Evolutionary conservation across 2,113 vertebrate species (phyloP).

Genomic region (Oryzias curvinotus): DNA sequence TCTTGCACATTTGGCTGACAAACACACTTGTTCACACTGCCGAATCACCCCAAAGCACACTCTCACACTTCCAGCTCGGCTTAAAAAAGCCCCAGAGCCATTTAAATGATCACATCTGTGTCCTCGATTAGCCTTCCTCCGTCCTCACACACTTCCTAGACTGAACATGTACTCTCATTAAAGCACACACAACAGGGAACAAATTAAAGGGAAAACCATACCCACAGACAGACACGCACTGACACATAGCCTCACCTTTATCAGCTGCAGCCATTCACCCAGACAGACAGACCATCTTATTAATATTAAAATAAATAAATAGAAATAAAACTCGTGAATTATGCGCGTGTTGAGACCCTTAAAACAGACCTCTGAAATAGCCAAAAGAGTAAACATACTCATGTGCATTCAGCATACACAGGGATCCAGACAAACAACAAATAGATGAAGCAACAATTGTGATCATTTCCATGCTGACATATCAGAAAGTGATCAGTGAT

Average conservation of each 20-base stretch:
- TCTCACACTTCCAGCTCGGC: constrained; percentile 24
- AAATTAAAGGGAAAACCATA: constrained; percentile 40
- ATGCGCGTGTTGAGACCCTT: constrained; percentile 40
- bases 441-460: constrained; percentile 1
- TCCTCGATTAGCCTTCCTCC: constrained; percentile 28
- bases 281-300: constrained; percentile 42
- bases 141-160: constrained; percentile 16
- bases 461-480: no score
- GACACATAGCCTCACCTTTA: constrained; percentile 26
- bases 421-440: constrained; percentile 15
- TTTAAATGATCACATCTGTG: constrained; percentile 45
- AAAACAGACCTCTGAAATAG: constrained; percentile 24
- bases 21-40: constrained; percentile 34
- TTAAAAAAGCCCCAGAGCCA: constrained; percentile 36
- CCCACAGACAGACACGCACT: constrained; percentile 12
- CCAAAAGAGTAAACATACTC: constrained; percentile 5
- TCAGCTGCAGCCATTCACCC: constrained; percentile 33
- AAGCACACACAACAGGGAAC: constrained; percentile 44
- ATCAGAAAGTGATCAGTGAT: no score
- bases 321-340: constrained; percentile 66
- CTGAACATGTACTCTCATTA: constrained; percentile 31
- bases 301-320: constrained; percentile 70
- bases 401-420: constrained; percentile 24
- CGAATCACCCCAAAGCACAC: constrained; percentile 29
- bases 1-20: constrained; percentile 39